Conservation (phyloP, 1,140 invertebrate species). For the Ganaspis sp. region DNA sequence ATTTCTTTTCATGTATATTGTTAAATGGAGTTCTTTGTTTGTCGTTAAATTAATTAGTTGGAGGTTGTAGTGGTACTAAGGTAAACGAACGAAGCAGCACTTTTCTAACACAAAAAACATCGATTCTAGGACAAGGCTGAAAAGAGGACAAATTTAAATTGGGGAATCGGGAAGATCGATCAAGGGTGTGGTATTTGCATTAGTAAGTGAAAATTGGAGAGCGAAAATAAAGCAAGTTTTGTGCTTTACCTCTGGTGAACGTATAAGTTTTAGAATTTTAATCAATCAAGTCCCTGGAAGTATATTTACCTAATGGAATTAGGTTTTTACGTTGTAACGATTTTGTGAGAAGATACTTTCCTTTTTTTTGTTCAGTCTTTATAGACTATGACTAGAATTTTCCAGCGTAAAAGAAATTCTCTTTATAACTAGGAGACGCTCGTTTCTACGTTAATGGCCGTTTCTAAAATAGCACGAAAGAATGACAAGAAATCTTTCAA, state of each 20-base stretch:
- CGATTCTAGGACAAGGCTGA: not conserved
- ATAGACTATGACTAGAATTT: too few species aligned
- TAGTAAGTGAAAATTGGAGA: not conserved
- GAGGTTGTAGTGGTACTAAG: not conserved
- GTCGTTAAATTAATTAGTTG: slow-evolving; percentile 18
- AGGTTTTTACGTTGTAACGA: too few species aligned
- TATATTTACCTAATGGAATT: too few species aligned
- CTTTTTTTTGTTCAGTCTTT: too few species aligned
- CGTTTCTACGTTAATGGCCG: too few species aligned
- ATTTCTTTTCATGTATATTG: slow-evolving; percentile 18
- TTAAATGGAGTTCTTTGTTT: not conserved
- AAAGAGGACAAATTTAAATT: slow-evolving; percentile 20
- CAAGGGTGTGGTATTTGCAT: slow-evolving; percentile 13
- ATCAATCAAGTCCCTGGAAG: not conserved
- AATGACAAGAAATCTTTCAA: too few species aligned
- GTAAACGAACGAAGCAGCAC: slow-evolving; percentile 11
- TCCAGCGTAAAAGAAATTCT: too few species aligned
- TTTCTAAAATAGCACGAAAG: too few species aligned
- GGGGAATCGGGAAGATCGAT: slow-evolving; percentile 12
- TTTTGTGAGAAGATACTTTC: too few species aligned
- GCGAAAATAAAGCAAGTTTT: not conserved
- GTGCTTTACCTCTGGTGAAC: not conserved
- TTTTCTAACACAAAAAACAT: not conserved
- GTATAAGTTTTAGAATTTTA: not conserved
- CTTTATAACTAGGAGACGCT: too few species aligned